phyloP scores from a whole-genome alignment of 2,113 vertebrate species.

The Leptocoma aspasia region DNA sequence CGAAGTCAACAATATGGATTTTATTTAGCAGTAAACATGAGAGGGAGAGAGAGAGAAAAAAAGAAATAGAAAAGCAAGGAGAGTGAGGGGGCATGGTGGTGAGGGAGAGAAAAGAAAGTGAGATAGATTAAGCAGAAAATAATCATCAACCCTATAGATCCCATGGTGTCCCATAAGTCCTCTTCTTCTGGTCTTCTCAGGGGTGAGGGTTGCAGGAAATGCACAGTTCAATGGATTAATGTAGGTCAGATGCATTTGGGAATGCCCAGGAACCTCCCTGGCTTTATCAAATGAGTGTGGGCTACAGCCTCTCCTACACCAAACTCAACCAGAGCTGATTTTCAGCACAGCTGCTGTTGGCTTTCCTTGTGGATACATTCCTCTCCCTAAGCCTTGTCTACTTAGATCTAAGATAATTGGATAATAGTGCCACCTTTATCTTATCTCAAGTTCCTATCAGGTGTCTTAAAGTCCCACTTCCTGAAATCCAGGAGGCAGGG shows the following conservation, averaged over 20 bases:
- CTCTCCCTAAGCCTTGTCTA: background rate
- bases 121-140: background rate
- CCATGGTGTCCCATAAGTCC: accelerated
- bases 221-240: background rate
- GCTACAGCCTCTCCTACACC: background rate
- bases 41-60: background rate
- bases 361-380: background rate
- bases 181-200: background rate
- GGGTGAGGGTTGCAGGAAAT: accelerated
- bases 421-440: background rate
- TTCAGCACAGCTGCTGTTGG: background rate
- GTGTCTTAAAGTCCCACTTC: background rate
- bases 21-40: background rate
- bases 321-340: background rate
- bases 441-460: background rate
- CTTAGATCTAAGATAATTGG: background rate
- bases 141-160: background rate
- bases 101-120: background rate
- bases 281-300: background rate
- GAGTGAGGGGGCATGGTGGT: accelerated
- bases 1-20: background rate
- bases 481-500: background rate
- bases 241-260: too few species aligned
- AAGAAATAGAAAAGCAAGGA: accelerated
- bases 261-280: background rate